These are phyloP conservation scores for Macrochelys suwanniensis DNA, from an alignment of 2,797 vertebrate genomes.

Conservation along the genomic window DNA sequence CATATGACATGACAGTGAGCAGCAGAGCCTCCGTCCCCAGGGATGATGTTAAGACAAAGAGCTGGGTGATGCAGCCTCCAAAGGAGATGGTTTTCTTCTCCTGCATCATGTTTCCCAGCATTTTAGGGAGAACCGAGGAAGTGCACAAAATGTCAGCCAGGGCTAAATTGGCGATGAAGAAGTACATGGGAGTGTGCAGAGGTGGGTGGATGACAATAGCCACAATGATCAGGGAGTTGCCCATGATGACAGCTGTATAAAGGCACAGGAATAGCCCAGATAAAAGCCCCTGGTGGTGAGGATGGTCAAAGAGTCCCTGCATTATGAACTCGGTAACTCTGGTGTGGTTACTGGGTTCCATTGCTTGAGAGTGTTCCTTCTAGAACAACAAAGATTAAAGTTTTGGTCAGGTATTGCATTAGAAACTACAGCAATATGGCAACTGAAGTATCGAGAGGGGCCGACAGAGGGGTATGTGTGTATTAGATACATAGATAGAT, in stretches of 20 bases:
- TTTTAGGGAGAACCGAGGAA: conserved; percentile 28
- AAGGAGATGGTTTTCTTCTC: conserved; percentile 37
- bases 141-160: conserved; percentile 5
- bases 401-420: neutral
- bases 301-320: neutral
- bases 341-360: neutral
- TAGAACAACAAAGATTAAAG: neutral
- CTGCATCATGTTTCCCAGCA: conserved; percentile 23
- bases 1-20: conserved; percentile 37
- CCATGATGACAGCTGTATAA: neutral
- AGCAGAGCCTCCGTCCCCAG: conserved; percentile 41
- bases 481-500: neutral
- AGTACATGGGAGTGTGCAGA: conserved; percentile 51
- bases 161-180: conserved; percentile 48
- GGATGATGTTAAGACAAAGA: conserved; percentile 34
- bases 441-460: no score
- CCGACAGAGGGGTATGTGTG: no score
- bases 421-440: neutral
- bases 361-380: neutral
- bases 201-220: neutral
- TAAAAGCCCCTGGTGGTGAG: neutral
- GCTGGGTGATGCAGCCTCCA: conserved; percentile 22
- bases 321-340: neutral
- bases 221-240: neutral
- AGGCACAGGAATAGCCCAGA: neutral